These are phyloP conservation scores for Cercopithecus mona DNA, from an alignment of 2,113 vertebrate species.

Conservation along the genomic window DNA sequence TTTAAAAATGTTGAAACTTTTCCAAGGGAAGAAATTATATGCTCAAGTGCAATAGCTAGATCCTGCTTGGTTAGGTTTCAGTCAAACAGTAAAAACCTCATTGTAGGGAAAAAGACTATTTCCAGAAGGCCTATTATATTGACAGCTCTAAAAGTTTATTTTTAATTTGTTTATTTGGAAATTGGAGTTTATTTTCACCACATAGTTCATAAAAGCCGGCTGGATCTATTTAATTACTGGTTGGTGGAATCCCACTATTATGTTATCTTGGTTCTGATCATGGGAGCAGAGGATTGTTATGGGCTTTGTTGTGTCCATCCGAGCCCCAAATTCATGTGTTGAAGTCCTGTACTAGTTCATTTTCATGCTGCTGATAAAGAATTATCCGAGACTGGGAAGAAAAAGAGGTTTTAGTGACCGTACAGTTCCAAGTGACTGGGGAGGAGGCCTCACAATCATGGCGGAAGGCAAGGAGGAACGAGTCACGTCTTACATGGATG, in stretches of 20 bases:
- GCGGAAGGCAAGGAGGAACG: no score
- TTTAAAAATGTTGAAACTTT: conserved; percentile 22
- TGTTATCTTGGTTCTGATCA: conserved; percentile 24
- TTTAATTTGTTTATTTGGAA: conserved; percentile 53
- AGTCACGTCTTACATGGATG: no score
- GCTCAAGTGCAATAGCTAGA: background rate
- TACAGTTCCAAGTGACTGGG: no score
- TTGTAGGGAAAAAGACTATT: background rate
- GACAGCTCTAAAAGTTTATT: background rate
- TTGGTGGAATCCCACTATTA: background rate
- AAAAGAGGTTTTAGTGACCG: no score
- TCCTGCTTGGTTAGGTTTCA: conserved; percentile 14
- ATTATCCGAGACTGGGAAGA: no score
- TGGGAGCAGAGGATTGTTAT: background rate
- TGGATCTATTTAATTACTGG: background rate
- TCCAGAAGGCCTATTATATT: background rate
- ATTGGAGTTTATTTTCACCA: background rate
- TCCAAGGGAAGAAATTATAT: conserved; percentile 20
- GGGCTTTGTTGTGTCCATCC: background rate
- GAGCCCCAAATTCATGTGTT: background rate
- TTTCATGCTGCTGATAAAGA: no score
- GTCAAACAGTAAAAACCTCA: background rate
- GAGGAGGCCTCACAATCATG: no score
- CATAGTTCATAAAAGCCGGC: background rate
- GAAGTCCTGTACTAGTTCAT: background rate